A percentile compares a stretch with the other conserved stretches of the same genome.
Conservation (phyloP, 2,888 invertebrate genomes). For the Gymnocheta viridis region DNA sequence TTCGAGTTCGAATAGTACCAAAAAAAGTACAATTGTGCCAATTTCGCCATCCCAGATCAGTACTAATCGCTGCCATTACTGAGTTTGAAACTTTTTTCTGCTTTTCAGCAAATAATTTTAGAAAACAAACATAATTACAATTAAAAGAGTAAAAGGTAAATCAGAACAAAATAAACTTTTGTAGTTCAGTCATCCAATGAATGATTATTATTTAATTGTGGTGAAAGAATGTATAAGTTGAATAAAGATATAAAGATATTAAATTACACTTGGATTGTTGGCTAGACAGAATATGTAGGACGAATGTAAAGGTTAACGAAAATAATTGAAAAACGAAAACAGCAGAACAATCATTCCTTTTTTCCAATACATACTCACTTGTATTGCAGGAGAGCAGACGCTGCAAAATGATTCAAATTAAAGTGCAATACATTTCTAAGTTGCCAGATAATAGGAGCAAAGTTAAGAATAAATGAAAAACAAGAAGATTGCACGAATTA, state of each 20-base stretch:
- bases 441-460: conserved; percentile 19
- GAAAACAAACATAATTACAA: neutral
- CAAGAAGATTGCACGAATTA: no score
- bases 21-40: no score
- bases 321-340: neutral
- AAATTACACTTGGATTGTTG: conserved; percentile 14
- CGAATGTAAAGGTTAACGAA: neutral
- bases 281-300: conserved; percentile 10
- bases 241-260: neutral
- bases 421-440: conserved; percentile 17
- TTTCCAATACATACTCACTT: neutral
- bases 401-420: conserved; percentile 37
- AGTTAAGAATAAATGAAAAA: neutral
- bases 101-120: neutral
- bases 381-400: conserved; percentile 2
- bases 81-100: no score
- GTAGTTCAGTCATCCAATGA: neutral
- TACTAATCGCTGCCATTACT: no score
- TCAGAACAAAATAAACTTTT: neutral
- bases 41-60: no score
- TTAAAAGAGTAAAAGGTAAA: neutral
- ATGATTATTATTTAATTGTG: neutral
- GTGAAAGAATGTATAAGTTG: conserved; percentile 10
- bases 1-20: no score
- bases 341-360: neutral